Evolutionary conservation across 2,113 vertebrate genomes (phyloP).

Genomic region (Boleophthalmus pectinirostris): DNA sequence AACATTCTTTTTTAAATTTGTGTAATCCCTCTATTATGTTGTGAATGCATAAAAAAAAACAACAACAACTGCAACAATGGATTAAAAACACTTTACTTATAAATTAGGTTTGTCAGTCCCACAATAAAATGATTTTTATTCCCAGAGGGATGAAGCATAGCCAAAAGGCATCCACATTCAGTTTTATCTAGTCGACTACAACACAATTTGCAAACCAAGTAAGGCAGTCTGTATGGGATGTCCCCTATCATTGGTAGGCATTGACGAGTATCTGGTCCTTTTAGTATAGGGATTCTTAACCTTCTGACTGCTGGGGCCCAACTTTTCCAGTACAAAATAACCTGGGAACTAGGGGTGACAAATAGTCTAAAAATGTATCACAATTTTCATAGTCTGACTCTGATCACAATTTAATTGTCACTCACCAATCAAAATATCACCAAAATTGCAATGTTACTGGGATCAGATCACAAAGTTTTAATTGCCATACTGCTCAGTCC

Average conservation of each 20-base stretch:
- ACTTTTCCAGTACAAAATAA: background rate
- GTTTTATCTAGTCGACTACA: conserved; percentile 49
- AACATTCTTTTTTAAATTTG: background rate
- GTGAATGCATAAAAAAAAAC: conserved; percentile 5
- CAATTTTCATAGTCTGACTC: background rate
- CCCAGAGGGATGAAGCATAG: conserved; percentile 43
- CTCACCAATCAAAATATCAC: background rate
- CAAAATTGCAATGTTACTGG: background rate
- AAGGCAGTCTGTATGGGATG: conserved; percentile 58
- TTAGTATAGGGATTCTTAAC: conserved; percentile 16
- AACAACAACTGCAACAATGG: conserved; percentile 20
- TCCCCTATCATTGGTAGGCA: conserved; percentile 46
- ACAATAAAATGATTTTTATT: conserved; percentile 63
- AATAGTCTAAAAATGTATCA: background rate
- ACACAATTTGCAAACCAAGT: conserved; percentile 55
- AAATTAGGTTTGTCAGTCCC: conserved; percentile 67
- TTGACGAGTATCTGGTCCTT: conserved; percentile 53
- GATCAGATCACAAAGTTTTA: background rate
- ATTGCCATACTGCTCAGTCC: background rate
- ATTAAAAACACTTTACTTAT: conserved; percentile 75
- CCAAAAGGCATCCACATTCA: conserved; percentile 63
- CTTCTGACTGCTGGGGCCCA: background rate
- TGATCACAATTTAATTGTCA: background rate
- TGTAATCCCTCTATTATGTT: background rate
- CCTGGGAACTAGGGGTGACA: background rate